phyloP scores from a whole-genome alignment of 1,140 invertebrate species.

The Leptonema lineaticorne region DNA sequence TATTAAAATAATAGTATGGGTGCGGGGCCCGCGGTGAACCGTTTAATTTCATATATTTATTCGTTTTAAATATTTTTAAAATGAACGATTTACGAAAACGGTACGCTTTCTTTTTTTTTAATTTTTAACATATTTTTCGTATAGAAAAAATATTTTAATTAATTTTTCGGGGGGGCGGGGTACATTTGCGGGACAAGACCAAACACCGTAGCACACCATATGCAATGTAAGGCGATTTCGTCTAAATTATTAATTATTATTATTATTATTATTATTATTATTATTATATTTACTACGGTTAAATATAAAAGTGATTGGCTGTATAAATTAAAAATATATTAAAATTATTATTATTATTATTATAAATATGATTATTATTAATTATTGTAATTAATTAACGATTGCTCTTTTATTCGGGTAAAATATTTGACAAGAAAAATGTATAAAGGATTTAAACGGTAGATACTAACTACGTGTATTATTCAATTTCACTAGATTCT shows the following conservation, averaged over 20 bases:
- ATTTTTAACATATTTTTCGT: too few species aligned
- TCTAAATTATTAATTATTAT: too few species aligned
- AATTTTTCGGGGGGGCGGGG: too few species aligned
- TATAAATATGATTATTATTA: slow-evolving; percentile 10
- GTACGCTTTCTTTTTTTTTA: too few species aligned
- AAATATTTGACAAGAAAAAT: neutral
- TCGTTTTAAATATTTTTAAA: slow-evolving; percentile 6
- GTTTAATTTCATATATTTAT: slow-evolving; percentile 10
- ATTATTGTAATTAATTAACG: too few species aligned
- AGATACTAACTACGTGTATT: slow-evolving; percentile 3
- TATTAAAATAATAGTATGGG: too few species aligned
- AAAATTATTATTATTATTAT: slow-evolving; percentile 6
- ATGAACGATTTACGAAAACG: slow-evolving; percentile 1
- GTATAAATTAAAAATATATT: slow-evolving; percentile 36
- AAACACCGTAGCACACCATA: slow-evolving; percentile 30
- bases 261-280: too few species aligned
- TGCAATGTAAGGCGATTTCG: slow-evolving; percentile 43
- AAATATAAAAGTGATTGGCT: slow-evolving; percentile 37
- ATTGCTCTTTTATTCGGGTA: too few species aligned
- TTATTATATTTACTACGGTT: slow-evolving; percentile 37
- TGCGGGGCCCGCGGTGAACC: slow-evolving; percentile 30
- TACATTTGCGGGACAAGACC: neutral
- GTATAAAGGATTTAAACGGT: neutral
- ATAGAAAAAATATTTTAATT: too few species aligned
- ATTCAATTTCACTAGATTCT: slow-evolving; percentile 25